phyloP scores from a whole-genome alignment of 2,888 invertebrate species.

The Morinoia aosen region DNA sequence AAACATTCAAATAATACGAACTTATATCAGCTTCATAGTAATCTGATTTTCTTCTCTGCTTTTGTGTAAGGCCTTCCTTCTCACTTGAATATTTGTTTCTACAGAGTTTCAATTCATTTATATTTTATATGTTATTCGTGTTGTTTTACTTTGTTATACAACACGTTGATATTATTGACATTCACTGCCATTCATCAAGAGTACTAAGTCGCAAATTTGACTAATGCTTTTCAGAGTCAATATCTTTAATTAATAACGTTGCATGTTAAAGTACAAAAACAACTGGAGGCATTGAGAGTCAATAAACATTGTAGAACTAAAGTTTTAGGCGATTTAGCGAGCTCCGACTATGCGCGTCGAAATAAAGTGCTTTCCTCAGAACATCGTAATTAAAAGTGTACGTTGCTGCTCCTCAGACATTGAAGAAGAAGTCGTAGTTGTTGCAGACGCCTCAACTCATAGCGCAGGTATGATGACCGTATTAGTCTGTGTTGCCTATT shows the following conservation, averaged over 20 bases:
- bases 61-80: not conserved
- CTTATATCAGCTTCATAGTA: not conserved
- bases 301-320: not conserved
- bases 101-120: not conserved
- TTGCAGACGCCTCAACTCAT: not conserved
- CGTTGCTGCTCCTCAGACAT: not conserved
- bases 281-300: not conserved
- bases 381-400: not conserved
- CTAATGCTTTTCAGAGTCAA: not conserved
- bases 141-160: not conserved
- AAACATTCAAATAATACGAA: not conserved
- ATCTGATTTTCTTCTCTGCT: not conserved
- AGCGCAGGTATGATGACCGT: not conserved
- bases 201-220: not conserved
- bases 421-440: not conserved
- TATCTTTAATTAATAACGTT: not conserved
- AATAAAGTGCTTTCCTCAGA: not conserved
- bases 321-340: not conserved
- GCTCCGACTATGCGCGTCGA: not conserved
- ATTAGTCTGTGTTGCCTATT: not conserved
- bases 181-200: too few species aligned
- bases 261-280: not conserved
- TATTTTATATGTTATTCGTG: not conserved
- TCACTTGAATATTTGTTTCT: not conserved
- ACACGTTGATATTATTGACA: not conserved